Base-by-base conservation (phyloP, 2,888 invertebrate genomes). In the Polydrusus cervinus region DNA sequence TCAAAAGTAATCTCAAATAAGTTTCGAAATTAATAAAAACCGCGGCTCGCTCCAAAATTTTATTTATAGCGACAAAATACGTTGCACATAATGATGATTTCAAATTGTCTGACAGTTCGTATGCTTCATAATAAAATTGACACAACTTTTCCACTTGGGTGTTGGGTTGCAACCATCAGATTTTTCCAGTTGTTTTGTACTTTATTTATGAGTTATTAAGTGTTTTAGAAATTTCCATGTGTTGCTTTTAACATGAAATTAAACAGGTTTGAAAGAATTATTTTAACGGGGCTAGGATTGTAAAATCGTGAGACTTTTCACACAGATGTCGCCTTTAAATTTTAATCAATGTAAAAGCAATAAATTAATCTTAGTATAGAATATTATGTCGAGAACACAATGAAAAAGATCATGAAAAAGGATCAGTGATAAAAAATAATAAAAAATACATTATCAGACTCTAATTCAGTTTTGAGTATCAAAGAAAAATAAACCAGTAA, bases 121-220 rank as follows among this genome's bases (percentile, higher is more conserved):
- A 71, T 71, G 65, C 64, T 47, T 71, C 64, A 71, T 64, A 64
- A 55, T 40, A 60, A 53, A 57, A 38, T 57, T 55, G 64, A 71
- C 71, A 71, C 53, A 61, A 53, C 64, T 64, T 51, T 64, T 51
- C 71, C 51, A 71, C 64, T 64, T 20, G 14, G 18, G 55, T 64
- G 14, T 71, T 55, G 38, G 45, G 13, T 71, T 71, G 62, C 71
- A 16, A 55, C 9, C 38, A n/a, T 34, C 30, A 55, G 7, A 14
- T 60, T 60, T 14, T 34, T 57, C 14, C 14, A 14, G 38, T 38
- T 38, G 57, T 57, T 60, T 60, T 18, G 38, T 11, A 2, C 10
- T 13, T 60, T 18, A 38, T n/a, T 34, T 38, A 38, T 60, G 38
- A 60, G 34, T 34, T 34, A 38, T 53, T 53, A 53, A 53, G 53